Conservation (phyloP, 2,797 vertebrate genomes). For the Gallirallus australis region DNA sequence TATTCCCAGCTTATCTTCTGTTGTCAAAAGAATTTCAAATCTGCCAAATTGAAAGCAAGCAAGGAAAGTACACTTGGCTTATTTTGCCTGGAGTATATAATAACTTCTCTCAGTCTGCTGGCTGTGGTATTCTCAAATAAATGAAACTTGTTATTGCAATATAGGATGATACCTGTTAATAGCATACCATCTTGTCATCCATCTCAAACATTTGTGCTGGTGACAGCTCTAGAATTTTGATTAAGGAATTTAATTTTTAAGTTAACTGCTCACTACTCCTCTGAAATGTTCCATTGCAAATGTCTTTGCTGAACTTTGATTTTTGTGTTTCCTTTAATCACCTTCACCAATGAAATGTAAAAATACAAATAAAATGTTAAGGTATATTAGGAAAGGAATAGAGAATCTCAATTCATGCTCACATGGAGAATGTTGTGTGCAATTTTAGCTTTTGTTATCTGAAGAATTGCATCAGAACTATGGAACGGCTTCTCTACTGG, state of each 20-base stretch:
- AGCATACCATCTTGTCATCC: not conserved
- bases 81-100: not conserved
- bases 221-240: not conserved
- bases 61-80: not conserved
- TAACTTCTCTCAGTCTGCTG: constrained; percentile 1
- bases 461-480: not conserved
- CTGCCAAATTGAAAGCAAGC: not conserved
- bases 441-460: not conserved
- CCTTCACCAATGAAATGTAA: not conserved
- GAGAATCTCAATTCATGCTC: not conserved
- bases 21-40: not conserved
- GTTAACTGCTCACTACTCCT: not conserved
- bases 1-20: not conserved
- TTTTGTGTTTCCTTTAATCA: not conserved
- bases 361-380: not conserved
- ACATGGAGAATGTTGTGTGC: not conserved
- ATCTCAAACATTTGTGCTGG: not conserved
- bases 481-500: not conserved
- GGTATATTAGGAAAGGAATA: not conserved
- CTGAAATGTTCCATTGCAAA: not conserved
- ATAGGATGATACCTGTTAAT: not conserved
- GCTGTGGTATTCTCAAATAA: not conserved
- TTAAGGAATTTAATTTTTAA: not conserved
- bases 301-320: not conserved
- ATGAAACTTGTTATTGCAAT: not conserved